Percentiles rank a stretch among this genome's conserved stretches.
These are phyloP conservation scores for Anaspis maculata DNA, from an alignment of 2,888 invertebrate genomes.

Conservation along the genomic window DNA sequence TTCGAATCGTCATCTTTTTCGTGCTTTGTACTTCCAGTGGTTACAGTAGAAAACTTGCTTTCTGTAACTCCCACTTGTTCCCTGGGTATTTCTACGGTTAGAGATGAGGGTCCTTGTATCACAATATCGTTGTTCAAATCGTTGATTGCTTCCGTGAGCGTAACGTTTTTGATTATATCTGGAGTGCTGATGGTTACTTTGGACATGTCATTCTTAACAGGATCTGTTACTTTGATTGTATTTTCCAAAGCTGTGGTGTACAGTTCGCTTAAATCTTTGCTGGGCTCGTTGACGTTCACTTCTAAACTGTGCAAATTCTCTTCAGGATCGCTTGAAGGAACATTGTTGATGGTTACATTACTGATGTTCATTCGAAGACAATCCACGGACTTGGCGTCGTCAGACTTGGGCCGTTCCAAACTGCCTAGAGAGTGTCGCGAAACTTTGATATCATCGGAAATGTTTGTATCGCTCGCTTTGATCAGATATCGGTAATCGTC, in stretches of 20 bases:
- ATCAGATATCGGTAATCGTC: constrained; percentile 14
- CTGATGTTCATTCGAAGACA: constrained; percentile 26
- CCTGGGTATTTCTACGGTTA: constrained; percentile 28
- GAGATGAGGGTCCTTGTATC: constrained; percentile 27
- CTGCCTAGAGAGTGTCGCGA: constrained; percentile 54
- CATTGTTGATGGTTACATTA: constrained; percentile 25
- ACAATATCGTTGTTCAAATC: constrained; percentile 31
- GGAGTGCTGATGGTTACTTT: constrained; percentile 43
- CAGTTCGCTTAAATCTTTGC: constrained; percentile 39
- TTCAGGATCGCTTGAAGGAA: constrained; percentile 20
- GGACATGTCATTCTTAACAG: constrained; percentile 34
- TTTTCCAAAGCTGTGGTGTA: constrained; percentile 47
- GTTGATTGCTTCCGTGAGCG: constrained; percentile 34
- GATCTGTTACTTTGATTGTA: constrained; percentile 33
- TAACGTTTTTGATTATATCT: constrained; percentile 40
- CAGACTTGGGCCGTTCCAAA: constrained; percentile 50
- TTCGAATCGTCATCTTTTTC: constrained; percentile 6
- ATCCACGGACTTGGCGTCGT: constrained; percentile 29
- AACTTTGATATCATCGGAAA: constrained; percentile 57
- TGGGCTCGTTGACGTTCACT: constrained; percentile 30
- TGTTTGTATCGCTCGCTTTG: constrained; percentile 45
- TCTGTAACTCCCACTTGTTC: constrained; percentile 13
- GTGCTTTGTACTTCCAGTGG: too few species aligned
- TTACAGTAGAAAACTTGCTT: constrained; percentile 7
- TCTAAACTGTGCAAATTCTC: constrained; percentile 25